Evolutionary conservation across 2,797 vertebrate genomes (phyloP).

Genomic region (Peromyscus nudipes): DNA sequence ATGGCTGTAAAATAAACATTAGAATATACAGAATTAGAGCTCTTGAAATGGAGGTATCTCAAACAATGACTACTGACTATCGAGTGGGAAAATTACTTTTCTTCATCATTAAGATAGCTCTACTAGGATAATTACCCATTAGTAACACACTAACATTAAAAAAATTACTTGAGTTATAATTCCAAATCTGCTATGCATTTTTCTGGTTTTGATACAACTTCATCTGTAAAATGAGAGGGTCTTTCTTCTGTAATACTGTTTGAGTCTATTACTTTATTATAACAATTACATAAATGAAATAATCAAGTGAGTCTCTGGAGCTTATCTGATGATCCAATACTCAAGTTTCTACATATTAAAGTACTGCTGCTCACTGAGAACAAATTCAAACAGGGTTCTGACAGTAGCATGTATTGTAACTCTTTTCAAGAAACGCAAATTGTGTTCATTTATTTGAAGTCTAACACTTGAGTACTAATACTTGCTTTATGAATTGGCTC

Average conservation of each 20-base stretch:
- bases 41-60: constrained; percentile 46
- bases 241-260: background rate
- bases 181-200: constrained; percentile 44
- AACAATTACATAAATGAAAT: constrained; percentile 19
- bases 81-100: constrained; percentile 25
- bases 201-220: constrained; percentile 21
- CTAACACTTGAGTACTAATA: constrained; percentile 23
- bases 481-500: constrained; percentile 26
- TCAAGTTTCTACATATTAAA: constrained; percentile 10
- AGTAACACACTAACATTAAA: background rate
- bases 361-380: background rate
- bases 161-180: constrained; percentile 52
- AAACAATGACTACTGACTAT: constrained; percentile 14
- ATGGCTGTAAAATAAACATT: constrained; percentile 91
- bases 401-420: background rate
- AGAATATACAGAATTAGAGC: constrained; percentile 74
- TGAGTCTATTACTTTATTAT: constrained; percentile 55
- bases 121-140: constrained; percentile 16
- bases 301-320: constrained; percentile 5
- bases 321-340: constrained; percentile 60
- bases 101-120: constrained; percentile 23
- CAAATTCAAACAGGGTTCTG: background rate
- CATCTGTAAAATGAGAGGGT: constrained; percentile 10
- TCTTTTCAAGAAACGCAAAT: constrained; percentile 17
- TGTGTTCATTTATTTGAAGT: constrained; percentile 28